Evolutionary conservation across 2,797 vertebrate species (phyloP), one percentile per base, ranked within the genome.

Genomic region (Peromyscus melanophrys): DNA sequence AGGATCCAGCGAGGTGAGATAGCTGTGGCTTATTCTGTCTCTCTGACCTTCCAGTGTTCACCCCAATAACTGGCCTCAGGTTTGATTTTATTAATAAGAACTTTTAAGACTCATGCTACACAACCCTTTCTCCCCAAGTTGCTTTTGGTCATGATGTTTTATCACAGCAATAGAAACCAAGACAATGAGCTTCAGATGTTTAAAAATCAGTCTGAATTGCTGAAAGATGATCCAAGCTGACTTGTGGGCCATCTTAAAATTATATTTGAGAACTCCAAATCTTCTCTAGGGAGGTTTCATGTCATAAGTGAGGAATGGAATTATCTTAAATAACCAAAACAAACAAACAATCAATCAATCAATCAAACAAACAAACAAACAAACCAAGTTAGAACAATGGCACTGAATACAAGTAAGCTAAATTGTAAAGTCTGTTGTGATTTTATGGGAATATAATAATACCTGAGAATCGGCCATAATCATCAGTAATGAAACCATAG

Each of bases 241-340:
- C 89, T 89, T 81, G 76, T 37, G n/a, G 77, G 13, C 6, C 55
- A 73, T 59, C n/a, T 85, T 78, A 87, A 95, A 84, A n/a, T 63
- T 89, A 2, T 17, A 16, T 37, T 0, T 86, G 69, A 89, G 34
- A 89, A 25, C 57, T 11, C 34, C 43, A 96, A 95, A 95, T 96
- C 85, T 40, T 75, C 89, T 92, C 29, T 49, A 52, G 34, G 85
- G 76, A 81, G 34, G 29, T 86, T 86, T 96, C 77, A 82, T 1
- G 8, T 29, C 23, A 8, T 46, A 90, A 75, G 7, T 71, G 75
- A 96, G 73, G 95, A 13, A 80, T 16, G 88, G 73, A 40, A 89
- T 37, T 81, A 85, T 43, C 14, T 93, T 96, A 80, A 92, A 73
- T n/a, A 90, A 94, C 59, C 65, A 92, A 89, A 95, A 80, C 83